Base-by-base conservation (phyloP, 2,797 vertebrate genomes). In the Tangara arthus region DNA sequence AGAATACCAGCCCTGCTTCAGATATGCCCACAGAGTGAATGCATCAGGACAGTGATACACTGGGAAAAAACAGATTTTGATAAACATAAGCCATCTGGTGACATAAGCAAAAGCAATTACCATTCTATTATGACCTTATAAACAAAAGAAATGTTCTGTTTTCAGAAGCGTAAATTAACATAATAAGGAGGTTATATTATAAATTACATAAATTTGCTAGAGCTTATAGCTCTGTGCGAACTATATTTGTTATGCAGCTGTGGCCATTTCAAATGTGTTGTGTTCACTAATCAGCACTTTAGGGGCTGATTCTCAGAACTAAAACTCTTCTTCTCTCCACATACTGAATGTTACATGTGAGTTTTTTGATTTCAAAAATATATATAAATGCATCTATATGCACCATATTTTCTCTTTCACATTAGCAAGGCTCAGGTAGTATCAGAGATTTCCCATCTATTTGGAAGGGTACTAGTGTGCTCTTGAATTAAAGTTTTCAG, bases 1-100 rank as follows among this genome's bases (percentile, higher is more conserved):
- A 80, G 50, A 91, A 57, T 66, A 50, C 46, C 63, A 75, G 57
- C 34, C 23, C 23, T 83, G 39, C 57, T 77, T 91, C 65, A 92
- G 68, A 71, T 75, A 64, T 76, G 69, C 12, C 42, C 39, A 16
- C 63, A 68, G 86, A 94, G 24, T 26, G 27, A 85, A 71, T 24
- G 6, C 24, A 91, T 12, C 44, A 72, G 68, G 86, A 34, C 79
- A 86, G 32, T 37, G 46, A 57, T 71, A 87, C 34, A 65, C 49
- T 23, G 42, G 42, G 56, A 71, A 91, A 94, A 87, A 53, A 0
- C 59, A 85, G 46, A 52, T 75, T 92, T 88, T 88, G 72, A 69
- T 61, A 89, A 93, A 86, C 34, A 50, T 42, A 77, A 92, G n/a
- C 76, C 83, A 89, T 72, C 53, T 92, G 89, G 87, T 91, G 87